phyloP scores from a whole-genome alignment of 2,888 invertebrate species.

The Griposia aprilina region DNA sequence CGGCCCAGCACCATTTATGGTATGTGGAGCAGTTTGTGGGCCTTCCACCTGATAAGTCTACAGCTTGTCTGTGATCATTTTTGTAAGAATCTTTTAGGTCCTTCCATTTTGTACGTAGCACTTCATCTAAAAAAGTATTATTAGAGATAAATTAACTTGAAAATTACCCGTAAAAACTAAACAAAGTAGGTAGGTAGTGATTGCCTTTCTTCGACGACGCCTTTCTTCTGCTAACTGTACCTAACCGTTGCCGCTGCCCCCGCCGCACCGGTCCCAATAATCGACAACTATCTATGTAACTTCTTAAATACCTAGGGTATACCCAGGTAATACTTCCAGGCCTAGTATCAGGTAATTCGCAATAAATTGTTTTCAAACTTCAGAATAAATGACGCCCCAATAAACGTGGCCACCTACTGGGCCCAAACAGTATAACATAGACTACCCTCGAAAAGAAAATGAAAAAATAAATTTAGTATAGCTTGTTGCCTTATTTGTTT shows the following conservation, averaged over 20 bases:
- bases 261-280: neutral
- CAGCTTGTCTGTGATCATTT: slow-evolving; percentile 41
- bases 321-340: no score
- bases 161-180: neutral
- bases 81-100: slow-evolving; percentile 45
- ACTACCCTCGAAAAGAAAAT: no score
- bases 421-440: no score
- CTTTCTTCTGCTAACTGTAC: neutral
- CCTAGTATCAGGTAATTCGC: no score
- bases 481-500: no score
- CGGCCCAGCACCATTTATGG: slow-evolving; percentile 46
- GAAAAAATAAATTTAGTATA: no score
- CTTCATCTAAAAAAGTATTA: slow-evolving; percentile 31
- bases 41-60: neutral
- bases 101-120: slow-evolving; percentile 44
- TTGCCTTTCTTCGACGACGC: no score
- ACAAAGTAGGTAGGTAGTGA: neutral
- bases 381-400: no score
- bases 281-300: neutral
- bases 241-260: neutral
- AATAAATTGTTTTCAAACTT: no score
- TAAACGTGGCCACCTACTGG: no score
- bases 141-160: neutral
- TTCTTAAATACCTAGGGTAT: no score
- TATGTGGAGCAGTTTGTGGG: slow-evolving; percentile 15